These are phyloP conservation scores for Ploceus nigricollis DNA, from an alignment of 2,113 vertebrate genomes.

Conservation along the genomic window DNA sequence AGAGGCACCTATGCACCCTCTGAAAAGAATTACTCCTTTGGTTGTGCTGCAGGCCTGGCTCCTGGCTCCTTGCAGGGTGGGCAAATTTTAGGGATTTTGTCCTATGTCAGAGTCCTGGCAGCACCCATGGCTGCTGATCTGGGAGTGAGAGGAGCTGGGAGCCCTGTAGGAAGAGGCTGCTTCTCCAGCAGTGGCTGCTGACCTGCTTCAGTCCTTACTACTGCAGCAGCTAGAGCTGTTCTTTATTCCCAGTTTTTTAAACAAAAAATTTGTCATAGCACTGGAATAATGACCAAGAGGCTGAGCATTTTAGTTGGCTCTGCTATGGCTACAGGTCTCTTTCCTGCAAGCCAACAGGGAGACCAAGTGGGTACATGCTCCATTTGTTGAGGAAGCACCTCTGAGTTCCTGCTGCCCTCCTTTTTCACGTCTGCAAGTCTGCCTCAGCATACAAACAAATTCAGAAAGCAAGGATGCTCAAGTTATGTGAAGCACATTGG, in stretches of 20 bases:
- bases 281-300: background rate
- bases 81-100: background rate
- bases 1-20: background rate
- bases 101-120: fast-evolving
- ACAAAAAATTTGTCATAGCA: background rate
- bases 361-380: background rate
- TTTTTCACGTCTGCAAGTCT: background rate
- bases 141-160: background rate
- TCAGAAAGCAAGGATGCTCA: background rate
- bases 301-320: background rate
- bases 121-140: background rate
- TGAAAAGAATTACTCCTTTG: background rate
- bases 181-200: background rate
- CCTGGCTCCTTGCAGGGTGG: fast-evolving
- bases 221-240: background rate
- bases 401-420: background rate
- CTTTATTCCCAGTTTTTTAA: background rate
- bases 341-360: background rate
- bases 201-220: background rate
- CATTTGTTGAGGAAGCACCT: background rate
- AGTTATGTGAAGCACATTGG: background rate
- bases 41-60: background rate
- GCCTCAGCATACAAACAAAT: background rate
- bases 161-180: background rate
- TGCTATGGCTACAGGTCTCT: background rate